Conservation (phyloP, 2,888 invertebrate species). For the Zootermopsis nevadensis region DNA sequence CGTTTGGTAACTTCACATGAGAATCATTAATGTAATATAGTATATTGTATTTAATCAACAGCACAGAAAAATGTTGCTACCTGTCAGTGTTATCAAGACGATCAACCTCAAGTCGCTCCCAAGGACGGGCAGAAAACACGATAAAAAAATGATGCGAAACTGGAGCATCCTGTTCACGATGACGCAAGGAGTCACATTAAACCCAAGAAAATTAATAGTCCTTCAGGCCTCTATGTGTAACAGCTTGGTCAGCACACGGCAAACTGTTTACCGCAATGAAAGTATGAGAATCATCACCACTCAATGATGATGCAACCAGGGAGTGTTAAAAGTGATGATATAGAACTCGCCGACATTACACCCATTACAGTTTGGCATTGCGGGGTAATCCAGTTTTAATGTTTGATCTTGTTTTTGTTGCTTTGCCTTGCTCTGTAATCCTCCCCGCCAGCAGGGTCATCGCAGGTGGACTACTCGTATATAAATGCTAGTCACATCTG, state of each 20-base stretch:
- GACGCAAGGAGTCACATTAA: slow-evolving; percentile 16
- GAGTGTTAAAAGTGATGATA: slow-evolving; percentile 26
- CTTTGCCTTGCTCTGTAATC: background rate
- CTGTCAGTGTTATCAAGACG: background rate
- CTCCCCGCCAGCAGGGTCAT: slow-evolving; percentile 16
- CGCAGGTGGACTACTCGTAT: slow-evolving; percentile 11
- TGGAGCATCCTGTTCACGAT: background rate
- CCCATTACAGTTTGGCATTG: slow-evolving; percentile 23
- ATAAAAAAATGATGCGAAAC: slow-evolving; percentile 6
- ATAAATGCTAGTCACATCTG: slow-evolving; percentile 23
- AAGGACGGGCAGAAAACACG: background rate
- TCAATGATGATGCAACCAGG: background rate
- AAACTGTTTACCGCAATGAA: background rate
- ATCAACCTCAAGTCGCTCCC: background rate
- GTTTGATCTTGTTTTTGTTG: slow-evolving; percentile 9
- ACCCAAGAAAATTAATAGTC: slow-evolving; percentile 20
- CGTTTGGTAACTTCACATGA: too few relatives aligned
- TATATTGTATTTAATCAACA: background rate
- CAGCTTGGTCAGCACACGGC: background rate
- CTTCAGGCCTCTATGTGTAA: slow-evolving; percentile 18
- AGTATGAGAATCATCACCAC: slow-evolving; percentile 1
- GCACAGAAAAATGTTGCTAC: background rate
- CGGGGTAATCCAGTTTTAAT: slow-evolving; percentile 39
- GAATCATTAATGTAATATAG: background rate
- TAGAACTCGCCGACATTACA: slow-evolving; percentile 16